Evolutionary conservation across 2,888 invertebrate species (phyloP), one percentile per base, ranked within the genome.

Genomic region (Sphecodes monilicornis): DNA sequence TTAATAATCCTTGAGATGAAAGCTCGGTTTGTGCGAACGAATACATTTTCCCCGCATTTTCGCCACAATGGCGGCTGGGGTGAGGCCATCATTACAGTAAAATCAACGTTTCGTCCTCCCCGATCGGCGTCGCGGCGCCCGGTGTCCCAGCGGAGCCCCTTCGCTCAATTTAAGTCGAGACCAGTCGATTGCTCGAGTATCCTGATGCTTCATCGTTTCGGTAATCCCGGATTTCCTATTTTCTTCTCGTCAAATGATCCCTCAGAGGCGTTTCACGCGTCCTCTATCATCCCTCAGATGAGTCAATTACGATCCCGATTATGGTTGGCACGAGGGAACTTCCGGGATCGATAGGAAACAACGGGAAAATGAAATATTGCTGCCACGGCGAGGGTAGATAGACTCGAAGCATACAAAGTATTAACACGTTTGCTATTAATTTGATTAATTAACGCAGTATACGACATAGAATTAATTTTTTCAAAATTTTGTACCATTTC

Each of bases 271-370:
- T 60, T 29, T 2, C 26, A 5, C 3, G 13, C 57, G 26, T 1
- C n/a, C 29, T 29, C 26, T 2, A 3, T 10, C 32, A 64, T 18
- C 64, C 64, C 22, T 32, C 8, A 18, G 32, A 64, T 32, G 32
- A 64, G 64, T 64, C 64, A 32, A 64, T 64, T 64, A 64, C 10
- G 64, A 64, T 64, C 64, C 3, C 64, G 32, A 22, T 64, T 32
- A 64, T 32, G 64, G 32, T 64, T 32, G 32, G 32, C 18, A 32
- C 18, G 18, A 4, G 60, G 64, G 10, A 32, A 64, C 29, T 32
- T 32, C 18, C 22, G 64, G 64, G 32, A 64, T 18, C 64, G 64
- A 32, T 32, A 64, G 64, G 32, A 29, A 32, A 32, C 64, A 18
- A 6, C 29, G 29, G 60, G 64, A 64, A 29, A 29, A 64, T 64